Evolutionary conservation across 2,797 vertebrate genomes (phyloP), one percentile per base, ranked within the genome.

Genomic region (Tarsius wallacei): DNA sequence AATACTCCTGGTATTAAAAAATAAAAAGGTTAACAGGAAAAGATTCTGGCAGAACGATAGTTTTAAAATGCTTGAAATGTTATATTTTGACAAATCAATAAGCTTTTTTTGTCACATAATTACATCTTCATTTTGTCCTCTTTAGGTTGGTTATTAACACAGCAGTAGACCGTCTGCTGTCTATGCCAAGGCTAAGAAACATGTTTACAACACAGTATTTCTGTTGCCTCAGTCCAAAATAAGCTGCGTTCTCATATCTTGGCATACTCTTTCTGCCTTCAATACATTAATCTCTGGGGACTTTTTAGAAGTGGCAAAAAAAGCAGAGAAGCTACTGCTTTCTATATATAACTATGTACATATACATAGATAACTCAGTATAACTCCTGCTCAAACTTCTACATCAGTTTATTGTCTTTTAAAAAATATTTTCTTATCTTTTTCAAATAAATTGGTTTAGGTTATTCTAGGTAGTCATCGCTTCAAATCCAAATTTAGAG

Each of bases 201-300:
- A 21, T 17, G 0, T 80, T 95, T 97, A 77, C 16, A 5, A 70
- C 31, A 74, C 66, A 90, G 74, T 91, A 73, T 86, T 95, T 94
- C 71, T 90, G 5, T 55, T 90, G 2, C 4, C 33, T 12, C 8
- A 13, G 7, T 95, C 14, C 36, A 85, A 97, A 95, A 92, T 85
- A 90, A 93, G 63, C 1, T 47, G 33, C 68, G 7, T 4, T 87
- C 0, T 91, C 81, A 80, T 78, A 97, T 97, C 66, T 5, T 53
- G 66, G 76, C 96, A 36, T 76, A 7, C 5, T 91, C 91, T 96
- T 89, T 92, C 12, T 61, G 14, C 13, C 81, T 96, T 92, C 59
- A 91, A 42, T 94, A 36, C 47, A 94, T 90, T 97, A 96, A 94
- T 96, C 61, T 96, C 90, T 33, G 7, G 13, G 87, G 78, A 89